These are phyloP conservation scores for Caenorhabditis remanei DNA, from an alignment of 1,140 invertebrate species.

Conservation along the genomic window DNA sequence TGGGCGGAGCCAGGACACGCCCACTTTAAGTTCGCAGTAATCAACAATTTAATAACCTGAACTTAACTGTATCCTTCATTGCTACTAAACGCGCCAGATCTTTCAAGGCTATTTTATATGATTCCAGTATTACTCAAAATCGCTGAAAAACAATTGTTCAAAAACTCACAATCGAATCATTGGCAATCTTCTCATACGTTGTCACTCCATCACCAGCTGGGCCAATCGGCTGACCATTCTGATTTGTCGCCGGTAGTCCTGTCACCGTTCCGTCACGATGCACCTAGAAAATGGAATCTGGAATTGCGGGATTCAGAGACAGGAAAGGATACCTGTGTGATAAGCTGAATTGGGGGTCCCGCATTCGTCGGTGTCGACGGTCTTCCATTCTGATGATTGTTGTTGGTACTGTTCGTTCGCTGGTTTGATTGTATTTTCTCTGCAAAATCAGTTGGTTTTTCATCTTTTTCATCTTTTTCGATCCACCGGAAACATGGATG, in stretches of 20 bases:
- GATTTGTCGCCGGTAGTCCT: background rate
- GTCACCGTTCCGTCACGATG: conserved; percentile 45
- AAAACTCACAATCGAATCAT: conserved; percentile 30
- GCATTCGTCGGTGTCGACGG: conserved; percentile 21
- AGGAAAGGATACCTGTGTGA: background rate
- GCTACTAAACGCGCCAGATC: too few species aligned
- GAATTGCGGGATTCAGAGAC: background rate
- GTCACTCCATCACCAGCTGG: conserved; percentile 1
- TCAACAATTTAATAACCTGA: too few species aligned
- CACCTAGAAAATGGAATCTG: background rate
- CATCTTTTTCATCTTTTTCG: too few species aligned
- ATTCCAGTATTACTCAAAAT: too few species aligned
- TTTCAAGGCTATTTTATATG: too few species aligned
- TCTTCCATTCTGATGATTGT: conserved; percentile 44
- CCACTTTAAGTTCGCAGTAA: too few species aligned
- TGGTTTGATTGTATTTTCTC: conserved; percentile 51
- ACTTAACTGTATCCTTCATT: too few species aligned
- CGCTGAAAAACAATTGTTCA: too few species aligned
- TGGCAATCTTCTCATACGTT: conserved; percentile 3
- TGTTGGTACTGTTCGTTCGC: conserved; percentile 4
- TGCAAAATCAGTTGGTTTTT: background rate
- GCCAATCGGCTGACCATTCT: background rate
- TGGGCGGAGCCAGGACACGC: too few species aligned
- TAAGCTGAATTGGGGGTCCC: conserved; percentile 33
- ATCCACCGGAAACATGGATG: too few species aligned